Evolutionary conservation across 2,113 vertebrate species (phyloP), one percentile per base, ranked within the genome.

Genomic region (Himantopus leucocephalus): DNA sequence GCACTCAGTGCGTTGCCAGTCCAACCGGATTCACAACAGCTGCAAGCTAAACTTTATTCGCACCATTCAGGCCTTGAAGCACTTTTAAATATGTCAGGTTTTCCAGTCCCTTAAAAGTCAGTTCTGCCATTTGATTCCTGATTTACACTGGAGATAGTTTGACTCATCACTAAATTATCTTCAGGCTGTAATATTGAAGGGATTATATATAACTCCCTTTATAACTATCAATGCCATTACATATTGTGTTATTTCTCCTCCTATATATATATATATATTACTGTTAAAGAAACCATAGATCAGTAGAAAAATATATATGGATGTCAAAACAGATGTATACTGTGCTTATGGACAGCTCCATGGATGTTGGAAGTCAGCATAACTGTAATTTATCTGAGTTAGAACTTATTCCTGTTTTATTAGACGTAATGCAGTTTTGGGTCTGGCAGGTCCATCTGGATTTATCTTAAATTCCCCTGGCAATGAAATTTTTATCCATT

Each of bases 41-140:
- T 96, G 95, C 5, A n/a, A 78, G 68, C 43, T 67, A 30, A 96
- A 77, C 0, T 3, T 73, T 93, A 50, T 92, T 94, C 94, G 77
- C 85, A 93, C 75, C 2, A 1, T 32, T 86, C 24, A 74, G 75
- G 47, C 64, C 83, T 72, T 53, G 67, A 88, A 90, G 34, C 14
- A 4, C 75, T 95, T 67, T 87, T 94, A 92, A n/a, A 90, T 78
- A 48, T 41, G 85, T 93, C 88, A 95, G n/a, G 17, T 96, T 95
- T 97, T 96, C 96, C 96, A 96, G 60, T 79, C 66, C 85, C 85
- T 90, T 34, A 35, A 81, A 90, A 88, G 21, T 56, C 80, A 87
- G 12, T 77, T 93, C 75, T 94, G 85, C 73, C 34, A 67, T 96
- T 91, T 93, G 47, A 19, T 94, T 84, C 63, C 63, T 86, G 47